A percentile compares a stretch with the other conserved stretches of the same genome.
Conservation (phyloP, 2,113 vertebrate species). For the Morone chrysops region DNA sequence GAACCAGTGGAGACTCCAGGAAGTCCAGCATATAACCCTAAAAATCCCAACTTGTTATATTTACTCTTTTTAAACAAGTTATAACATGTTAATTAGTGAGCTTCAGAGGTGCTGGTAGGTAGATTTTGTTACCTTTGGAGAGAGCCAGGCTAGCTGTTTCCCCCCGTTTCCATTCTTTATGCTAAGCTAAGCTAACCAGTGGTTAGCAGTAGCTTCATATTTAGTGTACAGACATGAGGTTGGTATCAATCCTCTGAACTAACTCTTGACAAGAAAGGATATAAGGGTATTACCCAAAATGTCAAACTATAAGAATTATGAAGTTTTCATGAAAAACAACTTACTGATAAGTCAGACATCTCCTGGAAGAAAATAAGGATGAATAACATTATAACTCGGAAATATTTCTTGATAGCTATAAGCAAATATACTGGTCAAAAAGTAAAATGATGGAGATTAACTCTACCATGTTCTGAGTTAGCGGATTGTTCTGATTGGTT, state of each 20-base stretch:
- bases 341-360: slow-evolving; percentile 90
- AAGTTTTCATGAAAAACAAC: slow-evolving; percentile 43
- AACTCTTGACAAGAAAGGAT: background rate
- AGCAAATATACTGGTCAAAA: background rate
- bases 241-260: background rate
- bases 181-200: background rate
- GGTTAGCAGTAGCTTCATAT: background rate
- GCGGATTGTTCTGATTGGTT: slow-evolving; percentile 71
- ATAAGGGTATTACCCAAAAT: background rate
- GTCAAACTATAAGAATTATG: background rate
- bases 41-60: background rate
- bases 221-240: background rate
- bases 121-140: background rate
- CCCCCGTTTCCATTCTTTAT: background rate
- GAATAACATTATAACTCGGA: background rate
- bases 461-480: slow-evolving; percentile 88
- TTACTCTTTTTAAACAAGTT: background rate
- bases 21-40: background rate
- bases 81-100: background rate
- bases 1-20: background rate
- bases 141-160: background rate
- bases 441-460: background rate
- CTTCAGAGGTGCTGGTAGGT: background rate
- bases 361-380: slow-evolving; percentile 80
- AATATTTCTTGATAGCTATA: background rate